A percentile compares a stretch with the other conserved stretches of the same genome.
Evolutionary conservation across 2,113 vertebrate species (phyloP).

Genomic region (Clarias macrocephalus): DNA sequence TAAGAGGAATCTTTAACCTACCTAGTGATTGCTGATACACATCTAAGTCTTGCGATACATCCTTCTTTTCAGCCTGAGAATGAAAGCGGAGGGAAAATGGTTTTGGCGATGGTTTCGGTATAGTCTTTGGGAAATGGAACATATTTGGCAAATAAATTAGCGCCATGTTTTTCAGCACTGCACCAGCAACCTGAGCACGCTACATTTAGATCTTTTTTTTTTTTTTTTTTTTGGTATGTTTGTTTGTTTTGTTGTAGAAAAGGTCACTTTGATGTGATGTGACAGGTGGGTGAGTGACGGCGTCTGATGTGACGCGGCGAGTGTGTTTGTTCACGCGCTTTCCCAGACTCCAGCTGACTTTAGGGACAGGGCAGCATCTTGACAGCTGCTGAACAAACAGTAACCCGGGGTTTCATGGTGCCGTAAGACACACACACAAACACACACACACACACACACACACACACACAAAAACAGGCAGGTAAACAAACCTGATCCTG

Average conservation of each 20-base stretch:
- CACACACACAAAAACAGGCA: conserved; percentile 21
- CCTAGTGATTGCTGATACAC: background rate
- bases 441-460: too few relatives aligned
- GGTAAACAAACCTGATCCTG: conserved; percentile 39
- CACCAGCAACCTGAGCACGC: background rate
- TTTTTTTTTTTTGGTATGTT: background rate
- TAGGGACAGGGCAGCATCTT: background rate
- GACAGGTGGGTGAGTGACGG: conserved; percentile 43
- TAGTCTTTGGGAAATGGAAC: background rate
- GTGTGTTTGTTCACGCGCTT: conserved; percentile 33
- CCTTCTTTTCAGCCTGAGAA: background rate
- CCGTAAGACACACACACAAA: conserved; percentile 30
- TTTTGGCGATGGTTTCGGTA: background rate
- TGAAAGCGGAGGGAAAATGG: background rate
- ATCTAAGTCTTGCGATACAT: background rate
- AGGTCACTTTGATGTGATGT: conserved; percentile 26
- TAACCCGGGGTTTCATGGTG: conserved; percentile 30
- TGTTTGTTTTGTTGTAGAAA: background rate
- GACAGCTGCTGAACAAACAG: conserved; percentile 47
- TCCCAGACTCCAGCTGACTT: conserved; percentile 43
- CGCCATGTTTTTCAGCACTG: background rate
- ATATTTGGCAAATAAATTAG: background rate
- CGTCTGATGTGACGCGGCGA: conserved; percentile 1
- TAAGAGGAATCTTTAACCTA: background rate
- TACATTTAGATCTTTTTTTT: background rate